Conservation (phyloP, 1,140 invertebrate species). For the Drosophila arawakana region DNA sequence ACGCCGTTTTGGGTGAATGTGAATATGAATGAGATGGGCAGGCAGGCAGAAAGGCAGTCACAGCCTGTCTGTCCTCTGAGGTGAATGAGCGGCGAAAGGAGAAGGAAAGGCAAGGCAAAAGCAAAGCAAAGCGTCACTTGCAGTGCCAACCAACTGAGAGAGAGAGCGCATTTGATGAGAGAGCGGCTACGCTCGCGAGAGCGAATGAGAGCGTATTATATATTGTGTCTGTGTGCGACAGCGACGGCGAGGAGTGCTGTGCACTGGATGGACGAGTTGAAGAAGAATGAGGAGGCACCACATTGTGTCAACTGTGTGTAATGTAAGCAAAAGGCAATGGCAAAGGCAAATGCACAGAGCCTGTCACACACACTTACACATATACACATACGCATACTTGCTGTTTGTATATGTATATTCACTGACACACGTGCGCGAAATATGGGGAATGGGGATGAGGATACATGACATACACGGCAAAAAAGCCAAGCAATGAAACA, state of each 20-base stretch:
- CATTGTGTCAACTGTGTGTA: slow-evolving; percentile 78
- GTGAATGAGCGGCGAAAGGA: slow-evolving; percentile 66
- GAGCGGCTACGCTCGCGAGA: slow-evolving; percentile 54
- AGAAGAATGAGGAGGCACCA: slow-evolving; percentile 65
- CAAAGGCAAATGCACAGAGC: slow-evolving; percentile 56
- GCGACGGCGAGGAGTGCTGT: slow-evolving; percentile 34
- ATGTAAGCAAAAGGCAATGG: slow-evolving; percentile 73
- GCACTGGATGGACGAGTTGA: slow-evolving; percentile 80
- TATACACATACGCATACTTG: slow-evolving; percentile 32
- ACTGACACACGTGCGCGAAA: slow-evolving; percentile 18
- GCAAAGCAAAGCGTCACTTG: slow-evolving; percentile 67
- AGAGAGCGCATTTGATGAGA: slow-evolving; percentile 53
- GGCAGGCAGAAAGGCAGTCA: slow-evolving; percentile 51
- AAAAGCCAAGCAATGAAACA: slow-evolving; percentile 80
- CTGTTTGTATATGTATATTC: slow-evolving; percentile 12
- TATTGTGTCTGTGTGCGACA: slow-evolving; percentile 32
- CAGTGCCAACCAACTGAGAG: slow-evolving; percentile 48
- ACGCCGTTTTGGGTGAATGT: slow-evolving; percentile 83
- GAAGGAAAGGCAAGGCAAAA: slow-evolving; percentile 17
- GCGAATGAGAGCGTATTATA: slow-evolving; percentile 50
- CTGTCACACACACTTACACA: slow-evolving; percentile 37
- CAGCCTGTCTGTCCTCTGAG: slow-evolving; percentile 61
- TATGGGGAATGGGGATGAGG: slow-evolving; percentile 16
- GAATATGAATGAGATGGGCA: slow-evolving; percentile 82
- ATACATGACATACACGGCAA: slow-evolving; percentile 68